Conservation (phyloP, 1,140 invertebrate species). For the Bombus superbus region DNA sequence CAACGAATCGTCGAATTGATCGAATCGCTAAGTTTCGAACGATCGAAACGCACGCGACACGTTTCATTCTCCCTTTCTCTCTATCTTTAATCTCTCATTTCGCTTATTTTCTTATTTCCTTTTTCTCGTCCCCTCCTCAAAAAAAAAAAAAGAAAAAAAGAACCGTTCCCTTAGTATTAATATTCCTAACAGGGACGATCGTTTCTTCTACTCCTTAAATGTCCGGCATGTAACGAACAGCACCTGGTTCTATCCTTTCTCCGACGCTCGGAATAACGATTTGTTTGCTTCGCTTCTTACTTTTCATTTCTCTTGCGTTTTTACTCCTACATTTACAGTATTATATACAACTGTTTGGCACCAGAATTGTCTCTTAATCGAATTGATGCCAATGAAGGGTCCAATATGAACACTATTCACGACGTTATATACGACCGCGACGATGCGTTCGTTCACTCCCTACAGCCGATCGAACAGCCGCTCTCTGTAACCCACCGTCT, state of each 20-base stretch:
- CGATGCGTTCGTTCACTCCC: slow-evolving; percentile 10
- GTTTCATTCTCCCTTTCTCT: neutral
- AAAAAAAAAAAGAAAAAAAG: too few species aligned
- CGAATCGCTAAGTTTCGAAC: neutral
- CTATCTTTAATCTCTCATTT: neutral
- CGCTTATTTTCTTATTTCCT: neutral
- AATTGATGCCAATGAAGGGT: slow-evolving; percentile 58
- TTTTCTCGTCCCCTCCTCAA: neutral
- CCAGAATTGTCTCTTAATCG: slow-evolving; percentile 71
- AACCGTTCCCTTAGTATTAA: too few species aligned
- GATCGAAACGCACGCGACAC: slow-evolving; percentile 27
- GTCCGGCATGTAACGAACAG: slow-evolving; percentile 14
- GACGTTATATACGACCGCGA: slow-evolving; percentile 12
- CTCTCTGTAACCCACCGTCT: neutral
- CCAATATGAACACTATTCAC: slow-evolving; percentile 51
- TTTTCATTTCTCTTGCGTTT: neutral
- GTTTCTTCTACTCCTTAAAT: neutral
- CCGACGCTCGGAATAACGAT: slow-evolving; percentile 33
- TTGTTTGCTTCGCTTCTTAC: slow-evolving; percentile 57
- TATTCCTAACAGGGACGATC: slow-evolving; percentile 5
- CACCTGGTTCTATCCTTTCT: neutral
- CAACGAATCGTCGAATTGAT: neutral
- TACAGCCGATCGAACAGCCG: slow-evolving; percentile 2
- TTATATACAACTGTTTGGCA: slow-evolving; percentile 82
- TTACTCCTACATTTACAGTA: slow-evolving; percentile 76